Percentiles rank a stretch among this genome's conserved stretches.
Conservation (phyloP, 2,888 invertebrate genomes). For the Plemyria rubiginata region DNA sequence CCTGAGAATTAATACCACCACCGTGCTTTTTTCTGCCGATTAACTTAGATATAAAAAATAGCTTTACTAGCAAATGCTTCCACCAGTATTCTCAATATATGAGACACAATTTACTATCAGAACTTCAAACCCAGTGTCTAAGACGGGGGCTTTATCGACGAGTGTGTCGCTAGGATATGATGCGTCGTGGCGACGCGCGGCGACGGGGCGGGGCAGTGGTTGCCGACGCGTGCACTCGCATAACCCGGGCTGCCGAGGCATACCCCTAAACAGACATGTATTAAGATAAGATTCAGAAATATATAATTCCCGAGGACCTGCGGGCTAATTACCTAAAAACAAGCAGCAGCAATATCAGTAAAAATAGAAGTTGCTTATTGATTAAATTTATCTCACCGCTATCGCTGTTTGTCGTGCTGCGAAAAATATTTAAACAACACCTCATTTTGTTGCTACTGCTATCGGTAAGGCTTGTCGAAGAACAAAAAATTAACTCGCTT, state of each 20-base stretch:
- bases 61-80: neutral
- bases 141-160: slow-evolving; percentile 46
- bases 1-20: too few species aligned
- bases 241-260: slow-evolving; percentile 50
- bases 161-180: slow-evolving; percentile 40
- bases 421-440: too few species aligned
- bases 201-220: slow-evolving; percentile 25
- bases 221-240: slow-evolving; percentile 63
- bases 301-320: neutral
- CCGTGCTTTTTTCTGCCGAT: too few species aligned
- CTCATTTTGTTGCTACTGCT: too few species aligned
- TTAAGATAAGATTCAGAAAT: slow-evolving; percentile 4
- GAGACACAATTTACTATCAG: neutral
- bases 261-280: slow-evolving; percentile 21
- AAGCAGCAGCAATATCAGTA: too few species aligned
- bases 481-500: too few species aligned
- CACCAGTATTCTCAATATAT: neutral
- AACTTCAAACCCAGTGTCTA: slow-evolving; percentile 6
- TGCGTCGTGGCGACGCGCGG: slow-evolving; percentile 26
- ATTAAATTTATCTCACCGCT: too few species aligned
- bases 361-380: too few species aligned
- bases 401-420: too few species aligned
- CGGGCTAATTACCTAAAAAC: too few species aligned
- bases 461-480: too few species aligned
- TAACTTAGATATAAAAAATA: too few species aligned